Evolutionary conservation across 1,140 invertebrate genomes (phyloP).

Genomic region (Drosophila setifemur): DNA sequence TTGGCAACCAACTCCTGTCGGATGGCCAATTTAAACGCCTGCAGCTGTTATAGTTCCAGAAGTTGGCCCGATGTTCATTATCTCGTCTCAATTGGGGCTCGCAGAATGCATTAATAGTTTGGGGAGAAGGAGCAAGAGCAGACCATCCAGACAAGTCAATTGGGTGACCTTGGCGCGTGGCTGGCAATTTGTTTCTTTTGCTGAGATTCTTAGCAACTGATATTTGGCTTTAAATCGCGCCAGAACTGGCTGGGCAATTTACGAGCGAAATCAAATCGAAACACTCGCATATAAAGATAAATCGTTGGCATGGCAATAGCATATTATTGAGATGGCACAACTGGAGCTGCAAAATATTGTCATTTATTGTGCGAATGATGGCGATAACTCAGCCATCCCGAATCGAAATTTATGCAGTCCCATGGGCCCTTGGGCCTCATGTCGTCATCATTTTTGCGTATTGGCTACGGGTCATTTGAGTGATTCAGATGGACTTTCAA

Average conservation of each 20-base stretch:
- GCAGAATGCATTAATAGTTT: slow-evolving; percentile 64
- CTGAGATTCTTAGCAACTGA: neutral
- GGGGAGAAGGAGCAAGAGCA: no score
- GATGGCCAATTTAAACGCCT: slow-evolving; percentile 64
- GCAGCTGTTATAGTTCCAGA: slow-evolving; percentile 71
- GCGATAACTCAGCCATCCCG: slow-evolving; percentile 55
- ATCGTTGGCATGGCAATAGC: slow-evolving; percentile 46
- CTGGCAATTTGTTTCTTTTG: slow-evolving; percentile 10
- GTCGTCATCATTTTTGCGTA: slow-evolving; percentile 57
- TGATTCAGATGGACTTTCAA: slow-evolving; percentile 69
- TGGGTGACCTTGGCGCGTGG: slow-evolving; percentile 50
- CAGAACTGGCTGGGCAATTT: slow-evolving; percentile 37
- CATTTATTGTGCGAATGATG: slow-evolving; percentile 51
- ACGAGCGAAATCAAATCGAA: slow-evolving; percentile 56
- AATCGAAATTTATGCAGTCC: slow-evolving; percentile 60
- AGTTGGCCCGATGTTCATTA: slow-evolving; percentile 62
- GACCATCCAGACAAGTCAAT: slow-evolving; percentile 44
- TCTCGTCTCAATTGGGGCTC: slow-evolving; percentile 62
- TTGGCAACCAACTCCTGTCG: slow-evolving; percentile 37
- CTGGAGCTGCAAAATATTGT: slow-evolving; percentile 63
- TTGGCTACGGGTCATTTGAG: slow-evolving; percentile 50
- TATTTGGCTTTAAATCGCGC: slow-evolving; percentile 26
- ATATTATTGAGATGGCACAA: slow-evolving; percentile 41
- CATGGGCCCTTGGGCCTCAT: slow-evolving; percentile 26
- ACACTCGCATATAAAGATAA: slow-evolving; percentile 43